Evolutionary conservation across 1,140 invertebrate genomes (phyloP).

Genomic region (Venturia canescens): DNA sequence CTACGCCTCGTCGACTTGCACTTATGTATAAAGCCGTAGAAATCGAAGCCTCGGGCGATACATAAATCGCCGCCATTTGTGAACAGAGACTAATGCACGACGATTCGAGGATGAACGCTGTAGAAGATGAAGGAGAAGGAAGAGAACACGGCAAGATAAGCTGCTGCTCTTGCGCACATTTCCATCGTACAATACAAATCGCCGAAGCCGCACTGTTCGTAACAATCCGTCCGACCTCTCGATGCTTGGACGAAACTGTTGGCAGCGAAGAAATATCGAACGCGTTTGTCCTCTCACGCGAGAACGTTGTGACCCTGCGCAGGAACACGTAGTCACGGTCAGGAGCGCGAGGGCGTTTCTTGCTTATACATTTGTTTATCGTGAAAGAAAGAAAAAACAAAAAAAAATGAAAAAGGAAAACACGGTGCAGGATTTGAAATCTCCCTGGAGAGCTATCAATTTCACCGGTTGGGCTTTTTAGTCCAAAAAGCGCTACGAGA

Average conservation of each 20-base stretch:
- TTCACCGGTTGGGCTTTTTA: not conserved
- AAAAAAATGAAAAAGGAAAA: slow-evolving; percentile 7
- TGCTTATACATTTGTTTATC: slow-evolving; percentile 1
- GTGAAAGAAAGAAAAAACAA: not conserved
- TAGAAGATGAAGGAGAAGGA: not conserved
- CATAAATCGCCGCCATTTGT: slow-evolving; percentile 1
- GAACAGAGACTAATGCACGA: not conserved
- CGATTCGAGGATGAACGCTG: not conserved
- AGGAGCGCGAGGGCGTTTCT: not conserved
- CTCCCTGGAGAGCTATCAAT: not conserved
- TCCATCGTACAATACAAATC: slow-evolving; percentile 17
- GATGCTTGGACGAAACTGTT: no score
- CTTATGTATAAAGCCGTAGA: not conserved
- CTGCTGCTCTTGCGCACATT: not conserved
- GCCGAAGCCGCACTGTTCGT: slow-evolving; percentile 5
- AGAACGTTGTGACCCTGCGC: not conserved
- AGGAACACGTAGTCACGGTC: not conserved
- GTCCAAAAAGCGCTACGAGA: not conserved
- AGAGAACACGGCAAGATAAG: not conserved
- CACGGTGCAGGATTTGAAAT: not conserved
- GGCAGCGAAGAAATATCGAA: slow-evolving; percentile 15
- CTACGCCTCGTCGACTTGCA: not conserved
- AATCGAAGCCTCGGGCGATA: slow-evolving; percentile 2
- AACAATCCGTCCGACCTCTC: not conserved
- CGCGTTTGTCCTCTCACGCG: not conserved